Conservation (phyloP, 1,140 invertebrate species). For the Lithobius niger region DNA sequence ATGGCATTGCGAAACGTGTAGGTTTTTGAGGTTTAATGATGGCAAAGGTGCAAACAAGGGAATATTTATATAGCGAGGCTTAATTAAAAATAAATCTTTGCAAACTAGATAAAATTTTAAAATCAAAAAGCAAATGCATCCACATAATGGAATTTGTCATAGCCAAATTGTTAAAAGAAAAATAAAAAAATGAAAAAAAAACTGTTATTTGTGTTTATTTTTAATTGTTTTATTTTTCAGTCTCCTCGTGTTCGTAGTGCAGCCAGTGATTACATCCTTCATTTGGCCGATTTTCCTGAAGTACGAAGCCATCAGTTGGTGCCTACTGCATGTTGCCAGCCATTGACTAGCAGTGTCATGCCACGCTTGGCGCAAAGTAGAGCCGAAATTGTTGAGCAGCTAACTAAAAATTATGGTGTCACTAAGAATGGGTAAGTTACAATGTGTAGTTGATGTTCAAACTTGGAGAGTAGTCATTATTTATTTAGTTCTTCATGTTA, state of each 20-base stretch:
- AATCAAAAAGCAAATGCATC: no score
- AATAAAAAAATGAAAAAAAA: neutral
- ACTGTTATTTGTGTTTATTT: neutral
- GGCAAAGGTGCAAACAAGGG: no score
- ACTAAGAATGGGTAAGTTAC: conserved; percentile 48
- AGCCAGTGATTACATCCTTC: conserved; percentile 3
- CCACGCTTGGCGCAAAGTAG: conserved; percentile 72
- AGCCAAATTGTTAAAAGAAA: neutral
- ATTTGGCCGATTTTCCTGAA: conserved; percentile 6
- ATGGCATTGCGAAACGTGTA: no score
- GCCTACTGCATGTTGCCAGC: conserved; percentile 56
- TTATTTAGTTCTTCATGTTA: neutral
- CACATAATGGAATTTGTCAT: neutral
- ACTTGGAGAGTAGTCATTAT: neutral
- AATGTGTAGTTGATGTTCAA: neutral
- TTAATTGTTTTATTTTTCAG: conserved; percentile 12
- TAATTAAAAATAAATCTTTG: no score
- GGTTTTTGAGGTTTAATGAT: no score
- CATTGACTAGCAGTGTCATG: conserved; percentile 69
- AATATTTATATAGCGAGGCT: no score
- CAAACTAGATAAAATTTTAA: no score
- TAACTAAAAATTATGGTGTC: conserved; percentile 65
- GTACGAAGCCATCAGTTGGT: conserved; percentile 55
- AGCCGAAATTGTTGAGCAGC: conserved; percentile 71
- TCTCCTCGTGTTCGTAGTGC: conserved; percentile 3